phyloP scores from a whole-genome alignment of 2,113 vertebrate genomes.

The Helogale parvula region DNA sequence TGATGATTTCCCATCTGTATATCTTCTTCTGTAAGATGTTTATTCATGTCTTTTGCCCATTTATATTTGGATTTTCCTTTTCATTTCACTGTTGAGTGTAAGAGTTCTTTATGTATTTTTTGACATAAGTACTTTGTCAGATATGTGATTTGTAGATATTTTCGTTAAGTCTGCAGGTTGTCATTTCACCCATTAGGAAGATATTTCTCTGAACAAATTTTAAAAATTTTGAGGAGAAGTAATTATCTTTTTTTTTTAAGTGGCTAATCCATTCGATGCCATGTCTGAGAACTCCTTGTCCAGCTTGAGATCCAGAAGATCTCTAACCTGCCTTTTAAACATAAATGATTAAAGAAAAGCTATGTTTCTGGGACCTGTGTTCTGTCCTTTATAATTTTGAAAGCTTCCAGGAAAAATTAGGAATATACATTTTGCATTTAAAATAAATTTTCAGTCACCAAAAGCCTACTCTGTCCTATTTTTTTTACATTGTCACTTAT shows the following conservation, averaged over 20 bases:
- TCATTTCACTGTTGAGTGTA: neutral
- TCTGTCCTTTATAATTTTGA: neutral
- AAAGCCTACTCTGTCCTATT: neutral
- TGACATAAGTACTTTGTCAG: neutral
- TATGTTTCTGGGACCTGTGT: neutral
- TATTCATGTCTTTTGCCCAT: neutral
- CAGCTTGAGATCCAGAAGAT: neutral
- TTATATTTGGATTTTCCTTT: neutral
- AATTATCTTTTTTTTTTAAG: neutral
- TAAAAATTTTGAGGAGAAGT: neutral
- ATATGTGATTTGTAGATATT: neutral
- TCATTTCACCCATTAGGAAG: neutral
- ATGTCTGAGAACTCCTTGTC: neutral
- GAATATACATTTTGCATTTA: neutral
- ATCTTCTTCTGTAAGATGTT: neutral
- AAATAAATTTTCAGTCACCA: neutral
- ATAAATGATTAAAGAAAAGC: neutral
- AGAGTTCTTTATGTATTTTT: neutral
- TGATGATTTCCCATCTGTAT: neutral
- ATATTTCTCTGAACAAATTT: neutral
- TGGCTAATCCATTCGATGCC: neutral
- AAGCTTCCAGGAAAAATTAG: neutral
- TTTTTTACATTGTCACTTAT: neutral
- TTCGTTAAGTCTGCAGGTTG: neutral
- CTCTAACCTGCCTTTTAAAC: neutral